These are phyloP conservation scores for Autographa pulchrina DNA, from an alignment of 2,888 invertebrate species.

Conservation along the genomic window DNA sequence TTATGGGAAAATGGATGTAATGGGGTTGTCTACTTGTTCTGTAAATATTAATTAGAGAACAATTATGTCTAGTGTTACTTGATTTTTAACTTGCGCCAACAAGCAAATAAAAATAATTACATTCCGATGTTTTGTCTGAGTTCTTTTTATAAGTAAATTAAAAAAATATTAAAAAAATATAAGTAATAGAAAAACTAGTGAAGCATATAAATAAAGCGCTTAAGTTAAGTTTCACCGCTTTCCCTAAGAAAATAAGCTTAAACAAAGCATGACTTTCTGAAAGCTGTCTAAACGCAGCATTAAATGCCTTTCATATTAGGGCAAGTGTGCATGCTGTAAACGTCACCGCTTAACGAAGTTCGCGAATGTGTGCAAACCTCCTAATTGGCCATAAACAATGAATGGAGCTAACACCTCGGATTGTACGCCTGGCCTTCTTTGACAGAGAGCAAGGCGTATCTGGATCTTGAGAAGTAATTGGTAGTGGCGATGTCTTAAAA, in stretches of 20 bases:
- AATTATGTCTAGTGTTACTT: too few relatives aligned
- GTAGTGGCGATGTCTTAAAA: not conserved
- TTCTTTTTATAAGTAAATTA: too few relatives aligned
- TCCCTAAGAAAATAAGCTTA: constrained; percentile 6
- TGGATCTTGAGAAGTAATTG: constrained; percentile 19
- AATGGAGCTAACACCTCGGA: constrained; percentile 41
- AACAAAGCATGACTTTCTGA: constrained; percentile 19
- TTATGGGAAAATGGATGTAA: constrained; percentile 19
- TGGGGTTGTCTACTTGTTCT: too few relatives aligned
- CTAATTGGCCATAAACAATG: constrained; percentile 78
- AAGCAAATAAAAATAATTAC: too few relatives aligned
- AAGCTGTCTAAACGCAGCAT: not conserved
- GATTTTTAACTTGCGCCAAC: too few relatives aligned
- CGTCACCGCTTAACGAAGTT: constrained; percentile 65
- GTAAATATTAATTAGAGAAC: too few relatives aligned
- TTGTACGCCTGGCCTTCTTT: constrained; percentile 18
- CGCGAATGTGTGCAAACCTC: constrained; percentile 69
- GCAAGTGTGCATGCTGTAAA: constrained; percentile 49
- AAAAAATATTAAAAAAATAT: too few relatives aligned
- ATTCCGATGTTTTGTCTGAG: too few relatives aligned
- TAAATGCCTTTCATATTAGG: constrained; percentile 33
- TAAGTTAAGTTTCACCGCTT: not conserved
- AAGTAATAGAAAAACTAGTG: not conserved
- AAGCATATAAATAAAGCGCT: not conserved
- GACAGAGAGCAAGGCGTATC: constrained; percentile 19